A percentile compares a stretch with the other conserved stretches of the same genome.
phyloP scores from a whole-genome alignment of 2,113 vertebrate species.

The Zeus faber region DNA sequence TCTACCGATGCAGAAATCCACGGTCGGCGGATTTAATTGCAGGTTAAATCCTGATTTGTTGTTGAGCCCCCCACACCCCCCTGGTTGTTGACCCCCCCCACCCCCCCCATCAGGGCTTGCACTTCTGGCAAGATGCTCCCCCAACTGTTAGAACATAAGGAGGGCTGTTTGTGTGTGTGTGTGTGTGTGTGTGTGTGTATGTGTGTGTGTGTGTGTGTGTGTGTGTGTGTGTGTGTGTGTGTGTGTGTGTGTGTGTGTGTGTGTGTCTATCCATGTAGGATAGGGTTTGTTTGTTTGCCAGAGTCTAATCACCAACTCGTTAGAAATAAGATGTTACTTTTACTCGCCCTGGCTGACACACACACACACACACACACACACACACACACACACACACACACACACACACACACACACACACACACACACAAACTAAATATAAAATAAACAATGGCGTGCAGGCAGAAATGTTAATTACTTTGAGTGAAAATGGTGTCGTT shows the following conservation, averaged over 20 bases:
- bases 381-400: conserved; percentile 45
- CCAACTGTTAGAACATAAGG: conserved; percentile 80
- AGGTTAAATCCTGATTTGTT: not conserved
- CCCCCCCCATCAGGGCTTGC: not conserved
- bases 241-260: conserved; percentile 9
- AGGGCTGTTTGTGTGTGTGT: conserved; percentile 77
- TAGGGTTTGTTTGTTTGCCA: conserved; percentile 71
- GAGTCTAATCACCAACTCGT: conserved; percentile 85
- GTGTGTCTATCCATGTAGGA: conserved; percentile 9
- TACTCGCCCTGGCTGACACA: conserved; percentile 77
- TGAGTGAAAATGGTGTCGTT: too few relatives aligned
- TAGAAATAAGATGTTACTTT: conserved; percentile 86
- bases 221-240: conserved; percentile 48
- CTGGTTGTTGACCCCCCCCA: not conserved
- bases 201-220: conserved; percentile 79
- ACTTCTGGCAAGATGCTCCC: conserved; percentile 31
- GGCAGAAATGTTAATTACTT: too few relatives aligned
- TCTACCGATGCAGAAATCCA: too few relatives aligned
- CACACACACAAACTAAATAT: not conserved
- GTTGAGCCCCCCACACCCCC: not conserved
- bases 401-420: conserved; percentile 29
- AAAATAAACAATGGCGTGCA: conserved; percentile 10
- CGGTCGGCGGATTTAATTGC: not conserved
- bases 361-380: conserved; percentile 71
- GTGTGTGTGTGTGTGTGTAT: conserved; percentile 78